Percentiles rank a stretch among this genome's conserved stretches.
Conservation (phyloP, 2,797 vertebrate species). For the Morus bassanus region DNA sequence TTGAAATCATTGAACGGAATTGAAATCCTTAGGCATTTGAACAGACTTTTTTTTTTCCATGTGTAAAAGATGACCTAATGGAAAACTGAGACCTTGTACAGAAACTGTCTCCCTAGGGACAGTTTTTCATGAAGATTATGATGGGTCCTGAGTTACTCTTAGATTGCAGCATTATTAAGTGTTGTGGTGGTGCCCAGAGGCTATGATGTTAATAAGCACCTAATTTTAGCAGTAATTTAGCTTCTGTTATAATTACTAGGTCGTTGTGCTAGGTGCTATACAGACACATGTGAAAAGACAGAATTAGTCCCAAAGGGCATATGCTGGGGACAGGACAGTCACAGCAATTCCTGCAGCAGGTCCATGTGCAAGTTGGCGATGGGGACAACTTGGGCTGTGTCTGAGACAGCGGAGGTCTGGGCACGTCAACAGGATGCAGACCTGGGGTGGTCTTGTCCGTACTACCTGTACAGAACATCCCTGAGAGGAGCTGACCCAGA, state of each 20-base stretch:
- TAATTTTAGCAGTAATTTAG: conserved; percentile 62
- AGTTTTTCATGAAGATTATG: neutral
- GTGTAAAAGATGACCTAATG: neutral
- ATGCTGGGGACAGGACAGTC: neutral
- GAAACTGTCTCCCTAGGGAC: conserved; percentile 26
- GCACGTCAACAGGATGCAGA: neutral
- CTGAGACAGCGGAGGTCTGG: neutral
- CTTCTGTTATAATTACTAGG: conserved; percentile 53
- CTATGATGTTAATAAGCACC: conserved; percentile 40
- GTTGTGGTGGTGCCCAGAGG: conserved; percentile 46
- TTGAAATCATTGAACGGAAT: neutral
- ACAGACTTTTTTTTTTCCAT: neutral
- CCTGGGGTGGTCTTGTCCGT: neutral
- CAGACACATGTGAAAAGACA: neutral
- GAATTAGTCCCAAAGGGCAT: neutral
- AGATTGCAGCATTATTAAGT: neutral
- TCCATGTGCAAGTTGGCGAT: fast-evolving
- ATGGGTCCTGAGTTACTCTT: neutral
- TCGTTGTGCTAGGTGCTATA: neutral
- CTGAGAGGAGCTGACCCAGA: neutral
- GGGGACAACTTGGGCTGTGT: neutral
- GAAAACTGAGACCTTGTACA: neutral
- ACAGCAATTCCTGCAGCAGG: neutral
- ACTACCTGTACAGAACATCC: neutral
- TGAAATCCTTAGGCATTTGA: neutral